Conservation (phyloP, 2,797 vertebrate genomes). For the Clarias platycephalus region DNA sequence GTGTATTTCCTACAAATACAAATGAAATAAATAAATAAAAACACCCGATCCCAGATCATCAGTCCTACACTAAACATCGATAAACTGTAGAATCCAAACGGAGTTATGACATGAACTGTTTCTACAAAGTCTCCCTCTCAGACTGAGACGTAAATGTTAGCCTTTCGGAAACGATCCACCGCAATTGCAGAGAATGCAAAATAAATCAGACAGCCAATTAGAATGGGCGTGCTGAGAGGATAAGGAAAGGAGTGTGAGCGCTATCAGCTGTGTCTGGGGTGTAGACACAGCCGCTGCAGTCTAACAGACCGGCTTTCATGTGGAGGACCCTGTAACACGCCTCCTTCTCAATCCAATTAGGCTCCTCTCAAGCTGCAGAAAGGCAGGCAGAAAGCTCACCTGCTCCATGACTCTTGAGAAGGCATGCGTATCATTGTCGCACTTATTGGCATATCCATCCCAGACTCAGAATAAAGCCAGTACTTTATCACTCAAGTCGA, state of each 20-base stretch:
- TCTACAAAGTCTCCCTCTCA: background rate
- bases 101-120: background rate
- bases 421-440: constrained; percentile 68
- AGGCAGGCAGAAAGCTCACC: constrained; percentile 62
- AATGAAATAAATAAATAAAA: background rate
- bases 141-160: constrained; percentile 48
- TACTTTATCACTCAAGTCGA: constrained; percentile 70
- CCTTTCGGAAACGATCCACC: constrained; percentile 67
- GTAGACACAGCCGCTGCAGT: constrained; percentile 66
- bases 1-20: background rate
- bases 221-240: constrained; percentile 68
- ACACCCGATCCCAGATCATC: background rate
- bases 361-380: constrained; percentile 66
- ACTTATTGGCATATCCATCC: constrained; percentile 71
- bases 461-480: constrained; percentile 64
- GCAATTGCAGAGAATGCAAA: constrained; percentile 70
- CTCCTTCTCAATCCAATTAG: constrained; percentile 76
- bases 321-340: constrained; percentile 68
- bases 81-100: background rate
- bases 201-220: constrained; percentile 73
- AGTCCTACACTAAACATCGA: background rate
- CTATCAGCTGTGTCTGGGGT: constrained; percentile 71
- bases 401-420: constrained; percentile 63
- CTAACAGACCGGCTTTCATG: constrained; percentile 69
- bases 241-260: constrained; percentile 68